These are phyloP conservation scores for Sminthurides bifidus DNA, from an alignment of 1,140 invertebrate genomes.

Conservation along the genomic window DNA sequence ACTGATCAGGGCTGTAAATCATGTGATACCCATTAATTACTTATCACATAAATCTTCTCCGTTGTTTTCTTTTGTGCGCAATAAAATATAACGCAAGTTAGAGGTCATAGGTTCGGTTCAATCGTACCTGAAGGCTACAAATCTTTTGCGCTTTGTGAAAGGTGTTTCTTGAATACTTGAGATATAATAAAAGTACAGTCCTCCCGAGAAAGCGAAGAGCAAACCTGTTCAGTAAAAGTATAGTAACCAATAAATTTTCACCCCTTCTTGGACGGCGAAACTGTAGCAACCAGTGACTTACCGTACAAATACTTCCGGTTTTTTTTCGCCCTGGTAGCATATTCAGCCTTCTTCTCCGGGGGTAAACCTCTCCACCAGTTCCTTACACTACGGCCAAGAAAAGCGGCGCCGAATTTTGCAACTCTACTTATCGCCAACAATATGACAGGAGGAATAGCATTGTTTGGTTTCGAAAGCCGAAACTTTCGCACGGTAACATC, in stretches of 20 bases:
- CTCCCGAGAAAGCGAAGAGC: slow-evolving; percentile 9
- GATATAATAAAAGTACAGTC: slow-evolving; percentile 30
- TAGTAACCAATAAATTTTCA: neutral
- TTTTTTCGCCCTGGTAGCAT: slow-evolving; percentile 33
- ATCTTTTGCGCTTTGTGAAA: slow-evolving; percentile 39
- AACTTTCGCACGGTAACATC: too few species aligned
- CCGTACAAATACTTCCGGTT: slow-evolving; percentile 33
- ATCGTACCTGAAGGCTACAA: slow-evolving; percentile 38
- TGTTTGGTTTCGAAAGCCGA: slow-evolving; percentile 32
- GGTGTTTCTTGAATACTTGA: slow-evolving; percentile 39
- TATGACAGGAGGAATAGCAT: slow-evolving; percentile 33
- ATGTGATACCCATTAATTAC: too few species aligned
- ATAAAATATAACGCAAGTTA: too few species aligned
- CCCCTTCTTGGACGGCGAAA: neutral
- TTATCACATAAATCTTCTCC: too few species aligned
- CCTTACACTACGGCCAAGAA: slow-evolving; percentile 38
- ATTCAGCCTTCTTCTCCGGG: slow-evolving; percentile 33
- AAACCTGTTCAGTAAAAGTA: slow-evolving; percentile 6
- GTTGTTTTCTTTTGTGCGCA: too few species aligned
- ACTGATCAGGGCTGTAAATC: slow-evolving; percentile 35
- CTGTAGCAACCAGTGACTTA: slow-evolving; percentile 31
- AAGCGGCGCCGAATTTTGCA: slow-evolving; percentile 34
- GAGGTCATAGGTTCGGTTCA: too few species aligned
- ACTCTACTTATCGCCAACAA: slow-evolving; percentile 35
- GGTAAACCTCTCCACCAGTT: slow-evolving; percentile 42